Evolutionary conservation across 2,888 invertebrate genomes (phyloP), one percentile per base, ranked within the genome.

Genomic region (Napeogenes inachia): DNA sequence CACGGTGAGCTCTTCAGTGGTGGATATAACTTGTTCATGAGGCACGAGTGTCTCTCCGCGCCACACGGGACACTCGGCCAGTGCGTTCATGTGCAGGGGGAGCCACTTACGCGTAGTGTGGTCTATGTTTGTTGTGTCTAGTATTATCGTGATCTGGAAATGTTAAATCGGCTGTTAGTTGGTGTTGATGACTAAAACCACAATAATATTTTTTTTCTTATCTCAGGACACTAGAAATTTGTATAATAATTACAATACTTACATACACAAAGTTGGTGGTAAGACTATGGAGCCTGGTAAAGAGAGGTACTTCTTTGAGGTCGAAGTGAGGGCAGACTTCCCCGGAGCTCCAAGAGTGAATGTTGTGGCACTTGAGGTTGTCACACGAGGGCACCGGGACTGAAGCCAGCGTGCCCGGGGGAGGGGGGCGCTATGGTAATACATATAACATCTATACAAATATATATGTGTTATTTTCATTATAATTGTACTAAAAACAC

Each of bases 191-290:
- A n/a, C 13, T 50, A 4, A 50, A 3, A 10, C 13, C 10, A 50
- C 21, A 3, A 10, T 10, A 50, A 30, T 2, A 30, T 6, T 50
- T 10, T 35, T 35, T 35, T 35, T 5, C 35, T 0, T 35, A 5
- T 35, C 6, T 6, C 35, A 0, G 3, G 35, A 35, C 35, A 35
- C 35, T 4, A 35, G 4, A 35, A 35, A 35, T 5, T 35, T 35
- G 6, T 35, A 35, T 35, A 3, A 35, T 35, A 35, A 42, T 10
- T 6, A 10, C 10, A 50, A 30, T 72, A 92, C 94, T 92, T 82
- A 97, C 96, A 84, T 96, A 95, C 68, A 96, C 93, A 82, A 97
- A 97, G 82, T 95, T 95, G 2, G 96, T 95, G 70, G 95, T 94
- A 57, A 97, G 87, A 78, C 95, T 93, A 84, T 97, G 95, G 57